Evolutionary conservation across 2,888 invertebrate genomes (phyloP), one percentile per base, ranked within the genome.

Genomic region (Amphipoea oculea): DNA sequence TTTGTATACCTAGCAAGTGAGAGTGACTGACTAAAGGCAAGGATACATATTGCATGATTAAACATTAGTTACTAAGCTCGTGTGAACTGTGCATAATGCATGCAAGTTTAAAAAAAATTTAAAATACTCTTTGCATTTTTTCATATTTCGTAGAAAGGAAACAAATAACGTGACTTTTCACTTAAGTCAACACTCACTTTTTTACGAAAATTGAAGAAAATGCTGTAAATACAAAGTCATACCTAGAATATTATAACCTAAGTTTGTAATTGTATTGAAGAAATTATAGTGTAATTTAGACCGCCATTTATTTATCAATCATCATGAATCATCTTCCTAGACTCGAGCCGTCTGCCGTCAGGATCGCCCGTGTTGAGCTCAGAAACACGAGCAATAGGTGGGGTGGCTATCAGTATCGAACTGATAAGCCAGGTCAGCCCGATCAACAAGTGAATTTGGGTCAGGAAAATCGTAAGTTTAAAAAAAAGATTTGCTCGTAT

Each of bases 301-400:
- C 1, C 7, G 12, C 11, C 12, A 36, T 45, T 20, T 20, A 69
- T 69, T 5, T 36, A 36, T 36, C 36, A 40, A 51, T 48, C 45
- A 67, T 23, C 40, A 81, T 81, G 83, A 62, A 62, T 66, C 36
- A 29, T 14, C 11, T 83, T 7, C 48, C 20, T 20, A 81, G 20
- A 14, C 11, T n/a, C 23, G 36, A 78, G 36, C 6, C 9, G 4
- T 54, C 67, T 42, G 14, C 20, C 9, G 4, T 1, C 1, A 66
- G 12, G 14, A 14, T 45, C 54, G 4, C 36, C 1, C 45, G 7
- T 11, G 17, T 20, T 20, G 57, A 48, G 48, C 0, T 66, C 11
- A 51, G 79, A 11, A 74, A n/a, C 14, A 66, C 60, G 0, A 73
- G 11, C 11, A 20, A n/a, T 3, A 72, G 63, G 9, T 81, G 74